Conservation (phyloP, 2,888 invertebrate species). For the Ornithoptera alexandrae region DNA sequence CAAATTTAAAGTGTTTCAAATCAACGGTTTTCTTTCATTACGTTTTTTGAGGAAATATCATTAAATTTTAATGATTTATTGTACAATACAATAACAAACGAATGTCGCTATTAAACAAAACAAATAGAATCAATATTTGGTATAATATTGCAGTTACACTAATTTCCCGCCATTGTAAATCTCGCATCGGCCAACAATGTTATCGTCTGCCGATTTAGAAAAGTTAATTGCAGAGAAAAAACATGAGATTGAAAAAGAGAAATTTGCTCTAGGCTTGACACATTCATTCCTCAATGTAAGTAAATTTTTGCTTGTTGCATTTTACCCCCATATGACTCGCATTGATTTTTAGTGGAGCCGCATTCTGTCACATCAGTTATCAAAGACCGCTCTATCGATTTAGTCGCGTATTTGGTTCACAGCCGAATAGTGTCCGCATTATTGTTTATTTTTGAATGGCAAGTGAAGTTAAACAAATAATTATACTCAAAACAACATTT, state of each 20-base stretch:
- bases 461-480: not conserved
- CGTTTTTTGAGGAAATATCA: not conserved
- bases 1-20: slow-evolving; percentile 2
- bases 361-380: slow-evolving; percentile 30
- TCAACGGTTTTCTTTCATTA: slow-evolving; percentile 1
- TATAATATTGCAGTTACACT: not conserved
- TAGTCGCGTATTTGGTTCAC: slow-evolving; percentile 7
- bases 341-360: slow-evolving; percentile 45
- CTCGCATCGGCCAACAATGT: slow-evolving; percentile 52
- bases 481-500: not conserved
- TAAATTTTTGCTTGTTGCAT: slow-evolving; percentile 33
- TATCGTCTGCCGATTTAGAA: slow-evolving; percentile 66
- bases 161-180: slow-evolving; percentile 49
- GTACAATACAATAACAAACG: not conserved
- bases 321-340: slow-evolving; percentile 46
- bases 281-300: slow-evolving; percentile 42
- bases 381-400: slow-evolving; percentile 3
- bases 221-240: slow-evolving; percentile 69
- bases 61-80: not conserved
- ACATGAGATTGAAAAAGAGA: slow-evolving; percentile 69
- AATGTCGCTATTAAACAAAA: not conserved
- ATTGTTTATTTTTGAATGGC: slow-evolving; percentile 20
- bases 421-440: not conserved
- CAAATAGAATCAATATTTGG: not conserved
- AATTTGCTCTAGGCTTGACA: slow-evolving; percentile 55